A percentile compares a stretch with the other conserved stretches of the same genome.
Evolutionary conservation across 2,113 vertebrate genomes (phyloP).

Genomic region (Heterotilapia buettikoferi): DNA sequence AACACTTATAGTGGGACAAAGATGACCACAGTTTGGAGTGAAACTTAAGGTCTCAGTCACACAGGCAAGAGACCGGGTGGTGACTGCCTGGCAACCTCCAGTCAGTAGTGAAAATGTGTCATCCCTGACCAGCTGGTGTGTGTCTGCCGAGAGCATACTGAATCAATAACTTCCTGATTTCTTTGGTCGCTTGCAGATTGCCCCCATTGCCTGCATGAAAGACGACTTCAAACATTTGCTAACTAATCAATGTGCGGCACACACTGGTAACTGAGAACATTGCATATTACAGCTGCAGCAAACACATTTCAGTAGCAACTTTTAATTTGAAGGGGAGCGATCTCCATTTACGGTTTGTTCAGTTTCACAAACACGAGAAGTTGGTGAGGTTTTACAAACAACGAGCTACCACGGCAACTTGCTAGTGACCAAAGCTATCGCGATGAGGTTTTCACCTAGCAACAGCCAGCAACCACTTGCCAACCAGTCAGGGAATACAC

Average conservation of each 20-base stretch:
- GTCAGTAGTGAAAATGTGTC: background rate
- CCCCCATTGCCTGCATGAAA: background rate
- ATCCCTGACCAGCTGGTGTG: background rate
- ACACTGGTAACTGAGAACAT: background rate
- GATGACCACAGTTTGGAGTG: background rate
- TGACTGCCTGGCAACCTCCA: background rate
- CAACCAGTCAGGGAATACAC: background rate
- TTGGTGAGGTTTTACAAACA: background rate
- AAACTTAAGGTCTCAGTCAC: background rate
- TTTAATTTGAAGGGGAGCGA: background rate
- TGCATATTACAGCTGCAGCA: background rate
- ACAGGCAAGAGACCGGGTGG: background rate
- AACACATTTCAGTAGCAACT: background rate
- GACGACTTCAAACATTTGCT: background rate
- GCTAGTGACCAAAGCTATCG: background rate
- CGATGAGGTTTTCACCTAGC: background rate
- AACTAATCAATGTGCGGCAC: background rate
- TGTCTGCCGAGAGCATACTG: background rate
- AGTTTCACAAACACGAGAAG: background rate
- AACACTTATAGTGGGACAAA: rapidly evolving
- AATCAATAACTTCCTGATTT: background rate
- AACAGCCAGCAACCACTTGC: background rate
- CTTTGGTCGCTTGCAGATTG: background rate
- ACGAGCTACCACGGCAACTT: background rate
- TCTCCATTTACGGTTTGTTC: background rate